Evolutionary conservation across 2,113 vertebrate species (phyloP).

Genomic region (Plecturocebus donacophilus): DNA sequence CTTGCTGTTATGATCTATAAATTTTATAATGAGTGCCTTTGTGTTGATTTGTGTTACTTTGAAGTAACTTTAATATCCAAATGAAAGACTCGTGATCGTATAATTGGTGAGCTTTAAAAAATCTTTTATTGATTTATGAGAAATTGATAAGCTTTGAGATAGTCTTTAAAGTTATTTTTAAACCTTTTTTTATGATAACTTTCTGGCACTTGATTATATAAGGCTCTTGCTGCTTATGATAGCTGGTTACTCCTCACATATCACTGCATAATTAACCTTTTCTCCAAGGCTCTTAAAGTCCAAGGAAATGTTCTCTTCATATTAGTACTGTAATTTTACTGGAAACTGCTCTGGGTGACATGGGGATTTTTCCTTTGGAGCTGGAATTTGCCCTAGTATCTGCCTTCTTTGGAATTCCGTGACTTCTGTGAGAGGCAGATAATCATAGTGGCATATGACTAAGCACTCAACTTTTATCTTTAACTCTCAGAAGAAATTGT

Average conservation of each 20-base stretch:
- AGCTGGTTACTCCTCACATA: background rate
- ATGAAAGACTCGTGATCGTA: background rate
- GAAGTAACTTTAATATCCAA: background rate
- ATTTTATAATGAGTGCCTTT: background rate
- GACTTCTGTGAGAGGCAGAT: background rate
- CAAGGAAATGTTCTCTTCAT: slow-evolving; percentile 21
- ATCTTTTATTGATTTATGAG: background rate
- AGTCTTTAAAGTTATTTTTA: background rate
- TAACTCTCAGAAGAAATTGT: background rate
- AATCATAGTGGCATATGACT: background rate
- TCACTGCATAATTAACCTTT: slow-evolving; percentile 18
- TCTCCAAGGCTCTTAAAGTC: background rate
- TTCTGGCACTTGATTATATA: slow-evolving; percentile 2
- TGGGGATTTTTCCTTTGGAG: background rate
- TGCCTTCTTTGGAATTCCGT: background rate
- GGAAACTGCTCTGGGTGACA: background rate
- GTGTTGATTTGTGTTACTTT: slow-evolving; percentile 31
- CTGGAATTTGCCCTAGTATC: background rate
- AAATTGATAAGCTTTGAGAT: slow-evolving; percentile 3
- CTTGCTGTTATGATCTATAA: background rate
- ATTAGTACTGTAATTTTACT: background rate
- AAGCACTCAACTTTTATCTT: background rate
- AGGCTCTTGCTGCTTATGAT: background rate
- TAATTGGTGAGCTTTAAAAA: background rate
- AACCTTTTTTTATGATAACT: background rate